A percentile compares a stretch with the other conserved stretches of the same genome.
These are phyloP conservation scores for Pitta sordida DNA, from an alignment of 2,113 vertebrate genomes.

Conservation along the genomic window DNA sequence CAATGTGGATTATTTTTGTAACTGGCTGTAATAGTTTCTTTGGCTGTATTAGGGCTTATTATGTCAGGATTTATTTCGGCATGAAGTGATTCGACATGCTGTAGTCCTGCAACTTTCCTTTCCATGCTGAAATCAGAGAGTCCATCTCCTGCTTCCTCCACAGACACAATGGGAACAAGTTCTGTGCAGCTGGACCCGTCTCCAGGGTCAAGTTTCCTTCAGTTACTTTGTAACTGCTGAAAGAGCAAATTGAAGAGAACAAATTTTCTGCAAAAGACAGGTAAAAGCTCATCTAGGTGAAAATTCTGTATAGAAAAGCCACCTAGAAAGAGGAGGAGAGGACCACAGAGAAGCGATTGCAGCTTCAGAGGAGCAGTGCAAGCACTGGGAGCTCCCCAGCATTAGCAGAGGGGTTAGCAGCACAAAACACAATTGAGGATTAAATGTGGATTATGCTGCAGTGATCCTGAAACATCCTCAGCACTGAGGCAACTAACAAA, in stretches of 20 bases:
- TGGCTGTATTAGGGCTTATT: conserved; percentile 47
- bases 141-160: background rate
- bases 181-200: background rate
- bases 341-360: background rate
- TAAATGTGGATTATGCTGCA: background rate
- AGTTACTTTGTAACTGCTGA: background rate
- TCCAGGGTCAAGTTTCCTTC: background rate
- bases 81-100: conserved; percentile 23
- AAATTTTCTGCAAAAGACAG: background rate
- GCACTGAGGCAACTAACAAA: background rate
- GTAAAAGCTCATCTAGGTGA: background rate
- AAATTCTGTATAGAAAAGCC: background rate
- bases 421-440: conserved; percentile 13
- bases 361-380: background rate
- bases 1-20: conserved; percentile 51
- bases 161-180: background rate
- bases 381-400: background rate
- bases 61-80: conserved; percentile 55
- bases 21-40: conserved; percentile 59
- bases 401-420: background rate
- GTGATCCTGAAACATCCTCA: background rate
- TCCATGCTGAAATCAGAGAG: background rate
- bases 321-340: background rate
- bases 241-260: background rate
- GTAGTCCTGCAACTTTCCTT: background rate